These are phyloP conservation scores for Siderastrea siderea DNA, from an alignment of 92 coral and sea anemone species.

Conservation along the genomic window DNA sequence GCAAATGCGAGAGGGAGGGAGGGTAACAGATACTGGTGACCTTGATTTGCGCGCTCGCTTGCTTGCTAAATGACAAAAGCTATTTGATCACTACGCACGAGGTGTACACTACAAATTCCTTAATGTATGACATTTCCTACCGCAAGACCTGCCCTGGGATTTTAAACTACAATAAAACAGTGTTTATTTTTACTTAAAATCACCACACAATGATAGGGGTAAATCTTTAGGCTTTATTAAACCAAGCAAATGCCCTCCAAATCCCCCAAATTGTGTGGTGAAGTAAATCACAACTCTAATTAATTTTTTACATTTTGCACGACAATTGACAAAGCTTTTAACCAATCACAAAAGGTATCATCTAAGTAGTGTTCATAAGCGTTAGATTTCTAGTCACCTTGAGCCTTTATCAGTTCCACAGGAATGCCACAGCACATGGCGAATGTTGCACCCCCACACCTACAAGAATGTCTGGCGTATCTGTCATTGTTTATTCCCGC, in stretches of 20 bases:
- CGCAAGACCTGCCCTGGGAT: too few relatives aligned
- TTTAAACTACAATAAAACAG: too few relatives aligned
- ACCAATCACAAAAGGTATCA: background rate
- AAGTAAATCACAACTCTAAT: background rate
- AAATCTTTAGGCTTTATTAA: background rate
- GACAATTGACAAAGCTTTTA: background rate
- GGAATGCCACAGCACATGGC: slow-evolving; percentile 27
- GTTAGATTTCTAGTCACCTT: slow-evolving; percentile 37
- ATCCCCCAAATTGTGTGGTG: background rate
- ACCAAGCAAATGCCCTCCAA: slow-evolving; percentile 8
- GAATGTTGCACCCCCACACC: slow-evolving; percentile 42
- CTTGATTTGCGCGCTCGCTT: too few relatives aligned
- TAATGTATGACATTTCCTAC: too few relatives aligned
- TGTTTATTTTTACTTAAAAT: too few relatives aligned
- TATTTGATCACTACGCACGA: too few relatives aligned
- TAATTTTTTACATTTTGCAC: background rate
- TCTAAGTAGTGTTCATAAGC: background rate
- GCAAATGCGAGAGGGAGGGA: too few relatives aligned
- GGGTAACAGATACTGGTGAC: too few relatives aligned
- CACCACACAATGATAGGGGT: too few relatives aligned
- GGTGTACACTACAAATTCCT: too few relatives aligned
- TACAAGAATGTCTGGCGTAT: slow-evolving; percentile 40
- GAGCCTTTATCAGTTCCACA: slow-evolving; percentile 4
- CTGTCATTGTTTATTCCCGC: background rate
- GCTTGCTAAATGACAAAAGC: too few relatives aligned